Base-by-base conservation (phyloP, 2,113 vertebrate species). In the Nicator chloris region DNA sequence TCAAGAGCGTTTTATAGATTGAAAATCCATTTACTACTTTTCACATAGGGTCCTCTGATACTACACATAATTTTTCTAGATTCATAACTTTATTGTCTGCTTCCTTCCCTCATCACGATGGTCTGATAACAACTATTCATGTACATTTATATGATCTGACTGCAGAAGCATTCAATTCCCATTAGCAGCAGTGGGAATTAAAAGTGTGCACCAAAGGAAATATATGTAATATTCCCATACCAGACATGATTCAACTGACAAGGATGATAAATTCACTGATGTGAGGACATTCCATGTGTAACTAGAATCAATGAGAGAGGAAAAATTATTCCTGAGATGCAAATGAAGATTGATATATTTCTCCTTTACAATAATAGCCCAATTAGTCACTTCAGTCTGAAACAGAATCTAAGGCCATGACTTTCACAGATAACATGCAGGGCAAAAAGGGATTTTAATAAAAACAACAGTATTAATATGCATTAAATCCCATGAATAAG, bases 401-500 rank as follows among this genome's bases (percentile, higher is more conserved):
- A 39, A 64, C 15, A 85, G 56, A 88, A 60, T 75, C 75, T 37
- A 60, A 75, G 66, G 39, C 87, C 28, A 6, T 21, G 31, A 54
- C 57, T 71, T 81, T 79, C 35, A 80, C 37, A 76, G 50, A 76
- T 65, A 80, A 54, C 33, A 35, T 15, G 39, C 68, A 88, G 42
- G 31, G 56, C 44, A 50, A 90, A 86, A 94, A 44, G 37, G 11
- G 40, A 60, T 86, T 88, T 94, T 83, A 86, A 75, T 78, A 86
- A 77, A 86, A 93, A 28, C 56, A 88, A 54, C 22, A 45, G 37
- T 72, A 88, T 78, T 93, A 88, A 93, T 70, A 88, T 81, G 47
- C 51, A 88, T 81, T 76, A 90, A 95, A 83, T 4, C 28, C 35
- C 69, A 68, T 86, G 82, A 92, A 92, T 93, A 83, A 95, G 90